Evolutionary conservation across 2,113 vertebrate genomes (phyloP).

Genomic region (Perognathus longimembris): DNA sequence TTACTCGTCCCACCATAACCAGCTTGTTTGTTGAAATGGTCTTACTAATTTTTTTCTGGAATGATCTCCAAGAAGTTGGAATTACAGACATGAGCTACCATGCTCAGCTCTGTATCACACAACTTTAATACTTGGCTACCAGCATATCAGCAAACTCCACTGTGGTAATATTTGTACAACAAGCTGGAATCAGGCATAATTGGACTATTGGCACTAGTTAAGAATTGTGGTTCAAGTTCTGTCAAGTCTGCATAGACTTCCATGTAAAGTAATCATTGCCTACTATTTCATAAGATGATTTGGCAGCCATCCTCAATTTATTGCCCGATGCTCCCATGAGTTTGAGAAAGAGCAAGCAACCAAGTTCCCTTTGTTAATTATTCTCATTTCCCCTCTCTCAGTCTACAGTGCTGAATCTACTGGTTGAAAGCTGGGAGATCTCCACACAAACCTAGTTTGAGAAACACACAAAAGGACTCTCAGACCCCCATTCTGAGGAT

Average conservation of each 20-base stretch:
- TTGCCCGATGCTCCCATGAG: background rate
- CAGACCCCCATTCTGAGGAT: no score
- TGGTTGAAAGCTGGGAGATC: no score
- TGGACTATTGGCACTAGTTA: constrained; percentile 8
- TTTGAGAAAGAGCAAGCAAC: background rate
- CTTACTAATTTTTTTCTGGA: no score
- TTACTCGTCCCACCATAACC: no score
- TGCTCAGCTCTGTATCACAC: background rate
- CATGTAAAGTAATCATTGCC: constrained; percentile 16
- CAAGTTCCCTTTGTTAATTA: no score
- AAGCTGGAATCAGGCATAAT: background rate
- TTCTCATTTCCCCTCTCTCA: no score
- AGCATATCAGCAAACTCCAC: background rate
- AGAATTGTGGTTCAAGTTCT: constrained; percentile 40
- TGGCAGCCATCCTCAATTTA: background rate
- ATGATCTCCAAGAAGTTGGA: no score
- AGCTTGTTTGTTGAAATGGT: no score
- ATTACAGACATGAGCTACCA: no score
- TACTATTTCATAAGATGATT: constrained; percentile 16
- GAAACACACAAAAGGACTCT: no score
- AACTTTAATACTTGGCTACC: background rate
- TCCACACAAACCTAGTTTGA: no score
- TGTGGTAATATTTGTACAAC: background rate
- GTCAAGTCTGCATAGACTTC: constrained; percentile 28
- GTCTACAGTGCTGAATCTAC: no score